Evolutionary conservation across 2,113 vertebrate species (phyloP).

Genomic region (Phoenicopterus ruber): DNA sequence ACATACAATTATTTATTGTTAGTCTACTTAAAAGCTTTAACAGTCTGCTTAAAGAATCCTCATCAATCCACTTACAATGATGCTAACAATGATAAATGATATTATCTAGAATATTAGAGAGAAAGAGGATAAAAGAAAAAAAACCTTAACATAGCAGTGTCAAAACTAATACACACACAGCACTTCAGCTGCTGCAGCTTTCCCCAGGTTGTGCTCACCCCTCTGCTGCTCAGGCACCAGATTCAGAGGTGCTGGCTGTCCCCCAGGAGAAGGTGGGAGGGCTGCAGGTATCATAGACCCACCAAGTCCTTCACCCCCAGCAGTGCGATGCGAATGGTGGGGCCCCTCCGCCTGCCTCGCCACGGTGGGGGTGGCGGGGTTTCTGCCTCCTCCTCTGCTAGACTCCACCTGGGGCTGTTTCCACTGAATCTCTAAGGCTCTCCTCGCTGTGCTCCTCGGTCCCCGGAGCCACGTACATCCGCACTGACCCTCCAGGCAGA

Average conservation of each 20-base stretch:
- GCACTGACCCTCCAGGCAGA: not conserved
- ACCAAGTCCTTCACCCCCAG: not conserved
- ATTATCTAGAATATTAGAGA: not conserved
- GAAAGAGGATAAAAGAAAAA: not conserved
- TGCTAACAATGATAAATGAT: not conserved
- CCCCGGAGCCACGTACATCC: rapidly evolving
- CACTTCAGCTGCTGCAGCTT: not conserved
- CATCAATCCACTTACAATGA: not conserved
- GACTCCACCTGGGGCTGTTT: not conserved
- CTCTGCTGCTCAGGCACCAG: rapidly evolving
- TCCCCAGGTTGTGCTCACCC: not conserved
- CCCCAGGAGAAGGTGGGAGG: not conserved
- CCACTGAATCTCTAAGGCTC: rapidly evolving
- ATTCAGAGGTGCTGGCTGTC: not conserved
- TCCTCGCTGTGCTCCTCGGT: rapidly evolving
- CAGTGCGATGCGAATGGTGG: rapidly evolving
- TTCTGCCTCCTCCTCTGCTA: not conserved
- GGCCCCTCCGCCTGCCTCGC: rapidly evolving
- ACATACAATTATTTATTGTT: slow-evolving; percentile 30
- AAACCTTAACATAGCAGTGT: not conserved
- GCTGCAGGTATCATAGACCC: not conserved
- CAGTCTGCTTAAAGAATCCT: not conserved
- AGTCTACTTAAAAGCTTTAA: not conserved
- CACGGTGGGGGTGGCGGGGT: rapidly evolving
- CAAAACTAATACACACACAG: not conserved